Percentiles rank a stretch among this genome's conserved stretches.
Evolutionary conservation across 35 echinoderm and acorn worm species (phyloP).

Genomic region (Heliocidaris erythrogramma): DNA sequence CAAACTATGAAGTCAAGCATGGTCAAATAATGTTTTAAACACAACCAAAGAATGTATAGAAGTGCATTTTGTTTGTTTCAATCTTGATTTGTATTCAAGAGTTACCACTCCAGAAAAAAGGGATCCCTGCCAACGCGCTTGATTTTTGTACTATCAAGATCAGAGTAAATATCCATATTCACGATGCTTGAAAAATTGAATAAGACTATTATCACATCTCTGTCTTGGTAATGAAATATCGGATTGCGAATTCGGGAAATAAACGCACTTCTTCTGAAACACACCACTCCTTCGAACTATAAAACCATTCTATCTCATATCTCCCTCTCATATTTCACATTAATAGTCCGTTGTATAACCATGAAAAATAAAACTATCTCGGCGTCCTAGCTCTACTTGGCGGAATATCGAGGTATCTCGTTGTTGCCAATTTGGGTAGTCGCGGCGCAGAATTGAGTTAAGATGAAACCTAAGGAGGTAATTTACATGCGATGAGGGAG

Average conservation of each 20-base stretch:
- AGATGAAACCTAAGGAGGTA: conserved; percentile 26
- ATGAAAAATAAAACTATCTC: neutral
- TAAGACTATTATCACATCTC: conserved; percentile 2
- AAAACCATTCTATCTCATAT: neutral
- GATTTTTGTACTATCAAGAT: neutral
- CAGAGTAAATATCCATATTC: conserved; percentile 2
- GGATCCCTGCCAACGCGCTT: neutral
- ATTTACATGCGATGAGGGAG: conserved; percentile 41
- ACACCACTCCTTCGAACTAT: neutral
- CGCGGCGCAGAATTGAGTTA: conserved; percentile 34
- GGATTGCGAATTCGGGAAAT: neutral
- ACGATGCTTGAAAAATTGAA: neutral
- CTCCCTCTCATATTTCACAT: neutral
- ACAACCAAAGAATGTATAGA: neutral
- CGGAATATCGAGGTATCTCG: conserved; percentile 8
- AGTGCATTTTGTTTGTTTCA: neutral
- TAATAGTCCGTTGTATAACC: neutral
- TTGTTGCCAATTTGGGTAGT: conserved; percentile 22
- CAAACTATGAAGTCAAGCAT: neutral
- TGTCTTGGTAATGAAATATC: no score
- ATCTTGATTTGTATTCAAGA: neutral
- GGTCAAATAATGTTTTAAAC: neutral
- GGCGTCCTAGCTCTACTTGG: neutral
- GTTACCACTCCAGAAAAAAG: neutral
- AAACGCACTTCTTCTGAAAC: neutral